Evolutionary conservation across 2,888 invertebrate genomes (phyloP), one percentile per base, ranked within the genome.

Genomic region (Argyresthia goedartella): DNA sequence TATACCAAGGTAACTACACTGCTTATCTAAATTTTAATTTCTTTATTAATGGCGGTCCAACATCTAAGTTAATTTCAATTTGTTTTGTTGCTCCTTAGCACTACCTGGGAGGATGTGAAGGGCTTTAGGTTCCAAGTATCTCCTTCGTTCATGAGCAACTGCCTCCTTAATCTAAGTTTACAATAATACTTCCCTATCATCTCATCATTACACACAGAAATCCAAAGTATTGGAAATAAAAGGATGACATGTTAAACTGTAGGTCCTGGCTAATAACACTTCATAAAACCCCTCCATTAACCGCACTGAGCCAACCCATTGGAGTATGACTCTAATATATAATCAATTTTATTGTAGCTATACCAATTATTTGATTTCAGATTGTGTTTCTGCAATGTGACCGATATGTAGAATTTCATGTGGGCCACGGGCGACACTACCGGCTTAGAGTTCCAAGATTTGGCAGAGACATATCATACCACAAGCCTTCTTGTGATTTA

Each of bases 371-470:
- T 58, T 61, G 57, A 49, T 88, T 91, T 59, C 79, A 96, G 96
- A 80, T 99, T 55, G 93, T 95, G 15, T 94, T 98, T 74, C 82
- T 98, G 49, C 95, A 97, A 81, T 92, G 86, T 73, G 87, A 87
- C 53, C 90, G 99, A 44, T 96, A 93, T 77, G 88, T 99, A 9
- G 99, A 99, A 84, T 94, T 99, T 68, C 99, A 99, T 86, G 93
- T 95, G 25, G 95, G 95, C 45, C 94, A 94, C 76, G 99, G 99
- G 0, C 89, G 96, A 47, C 97, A 98, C 74, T 95, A 95, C 70
- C 89, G 96, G 54, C 87, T 97, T 16, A 85, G 99, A 62, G 96
- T 99, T 64, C 99, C 99, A 10, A 93, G 95, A 65, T 97, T 95
- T 87, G 99, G 99, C 0, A 89, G 98, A 59, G 99, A 99, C 72